Conservation (phyloP, 2,113 vertebrate genomes). For the Pseudonaja textilis region DNA sequence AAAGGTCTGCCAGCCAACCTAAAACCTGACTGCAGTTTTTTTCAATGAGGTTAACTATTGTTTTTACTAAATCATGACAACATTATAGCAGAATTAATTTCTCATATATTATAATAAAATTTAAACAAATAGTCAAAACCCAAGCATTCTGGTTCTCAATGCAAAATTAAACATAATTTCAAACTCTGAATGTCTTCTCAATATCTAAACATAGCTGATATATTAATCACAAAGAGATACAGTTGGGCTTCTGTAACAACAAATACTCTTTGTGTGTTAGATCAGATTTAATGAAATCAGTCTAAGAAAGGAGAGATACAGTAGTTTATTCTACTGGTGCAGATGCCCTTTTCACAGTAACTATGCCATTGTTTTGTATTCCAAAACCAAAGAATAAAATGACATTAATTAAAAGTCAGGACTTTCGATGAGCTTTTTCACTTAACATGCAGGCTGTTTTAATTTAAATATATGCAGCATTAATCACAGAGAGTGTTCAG, state of each 20-base stretch:
- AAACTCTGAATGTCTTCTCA: not conserved
- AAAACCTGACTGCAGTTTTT: not conserved
- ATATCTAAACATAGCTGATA: conserved; percentile 1
- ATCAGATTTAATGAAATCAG: conserved; percentile 25
- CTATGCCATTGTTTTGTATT: conserved; percentile 7
- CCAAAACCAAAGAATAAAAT: conserved; percentile 2
- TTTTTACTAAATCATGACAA: not conserved
- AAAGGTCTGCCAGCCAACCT: not conserved
- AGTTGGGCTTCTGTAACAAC: conserved; percentile 41
- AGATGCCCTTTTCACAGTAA: conserved; percentile 12
- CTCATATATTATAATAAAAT: not conserved
- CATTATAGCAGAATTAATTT: not conserved
- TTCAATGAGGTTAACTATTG: not conserved
- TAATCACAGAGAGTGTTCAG: not conserved
- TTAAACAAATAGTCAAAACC: conserved; percentile 10
- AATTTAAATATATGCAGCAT: not conserved
- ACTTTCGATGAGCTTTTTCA: conserved; percentile 17
- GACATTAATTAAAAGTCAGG: conserved; percentile 11
- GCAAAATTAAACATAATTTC: not conserved
- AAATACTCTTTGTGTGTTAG: not conserved
- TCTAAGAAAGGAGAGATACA: conserved; percentile 20
- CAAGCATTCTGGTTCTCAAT: not conserved
- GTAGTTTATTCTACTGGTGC: not conserved
- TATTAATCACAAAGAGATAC: conserved; percentile 30
- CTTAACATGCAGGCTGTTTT: not conserved